Base-by-base conservation (phyloP, 2,797 vertebrate species). In the Brachymystax lenok region DNA sequence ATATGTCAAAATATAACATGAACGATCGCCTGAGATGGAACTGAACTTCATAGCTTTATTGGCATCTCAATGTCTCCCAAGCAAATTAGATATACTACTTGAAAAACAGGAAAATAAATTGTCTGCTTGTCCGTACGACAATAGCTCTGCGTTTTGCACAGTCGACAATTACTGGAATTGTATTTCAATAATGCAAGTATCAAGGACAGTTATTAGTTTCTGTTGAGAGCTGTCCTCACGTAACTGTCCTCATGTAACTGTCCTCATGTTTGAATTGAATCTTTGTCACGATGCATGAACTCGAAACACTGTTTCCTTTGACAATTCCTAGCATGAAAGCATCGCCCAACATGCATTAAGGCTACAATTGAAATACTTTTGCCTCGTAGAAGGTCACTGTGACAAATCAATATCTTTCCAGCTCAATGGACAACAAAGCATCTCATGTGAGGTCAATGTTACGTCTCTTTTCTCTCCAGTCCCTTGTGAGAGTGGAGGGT, bases 71-170 rank as follows among this genome's bases (percentile, higher is more conserved):
- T 35, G 33, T 35, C 35, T 46, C 40, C 40, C 12, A 46, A 12
- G 40, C 16, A 40, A 56, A 17, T 81, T 84, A 85, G 81, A 80
- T 83, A 86, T 85, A 86, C 19, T 50, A 12, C 2, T 40, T 24
- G 59, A 24, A 69, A 46, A 46, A 46, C 10, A 12, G 40, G 10
- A 28, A 35, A 28, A 35, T 33, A 19, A 50, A 40, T 33, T 0
- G 28, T 35, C 30, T 35, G 16, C 6, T 4, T 30, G 13, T 67
- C 6, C 4, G 14, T 33, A 3, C 8, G 27, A 30, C 27, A 7
- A 10, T 67, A 7, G 28, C 66, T 35, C 27, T 33, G 30, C 66
- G 3, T 67, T 30, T 13, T 33, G 28, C 28, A 63, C 59, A 24
- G 59, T 61, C 3, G 56, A 21, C n/a, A 61, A 24, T 12, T 61